Evolutionary conservation across 2,113 vertebrate genomes (phyloP), one percentile per base, ranked within the genome.

Genomic region (Petrocephalus zakoni): DNA sequence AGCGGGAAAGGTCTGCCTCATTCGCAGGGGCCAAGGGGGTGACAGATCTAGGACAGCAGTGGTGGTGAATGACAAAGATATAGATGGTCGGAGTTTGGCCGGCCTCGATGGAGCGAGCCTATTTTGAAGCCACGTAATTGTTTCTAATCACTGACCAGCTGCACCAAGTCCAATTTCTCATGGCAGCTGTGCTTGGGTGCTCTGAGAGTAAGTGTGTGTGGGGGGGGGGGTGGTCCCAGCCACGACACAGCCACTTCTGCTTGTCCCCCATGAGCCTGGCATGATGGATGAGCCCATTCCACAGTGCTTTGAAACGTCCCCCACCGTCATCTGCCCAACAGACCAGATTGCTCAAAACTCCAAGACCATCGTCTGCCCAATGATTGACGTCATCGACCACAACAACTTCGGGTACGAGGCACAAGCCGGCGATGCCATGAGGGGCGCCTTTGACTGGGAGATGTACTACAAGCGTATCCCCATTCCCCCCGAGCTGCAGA

Each of bases 321-420:
- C 47, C 87, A 34, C 51, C 52, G 11, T 83, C 78, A 46, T 88
- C 53, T 47, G 4, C 46, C 21, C 49, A 95, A 94, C 95, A 98
- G 97, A 97, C 93, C 97, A 97, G 93, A 98, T 98, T 92, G 97
- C 97, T 83, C 96, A 96, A 92, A 97, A 97, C 95, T 95, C 95
- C 95, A 97, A 94, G 95, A 97, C 97, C 94, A 97, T 98, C 92
- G 97, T 97, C 91, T 98, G 97, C 91, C 97, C 97, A 88, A 97
- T 98, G 97, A 98, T 98, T 90, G 97, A 98, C 94, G 97, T 98
- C 95, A 97, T 98, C 92, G 97, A 97, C 96, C 97, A 98, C 95
- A 97, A 97, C 93, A 97, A 97, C 95, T 98, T 98, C 93, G 97
- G 97, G 90, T 97, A 98, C 51, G 97, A 97, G 93, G 96, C 96